Base-by-base conservation (phyloP, 1,140 invertebrate genomes). In the Ephestia elutella region DNA sequence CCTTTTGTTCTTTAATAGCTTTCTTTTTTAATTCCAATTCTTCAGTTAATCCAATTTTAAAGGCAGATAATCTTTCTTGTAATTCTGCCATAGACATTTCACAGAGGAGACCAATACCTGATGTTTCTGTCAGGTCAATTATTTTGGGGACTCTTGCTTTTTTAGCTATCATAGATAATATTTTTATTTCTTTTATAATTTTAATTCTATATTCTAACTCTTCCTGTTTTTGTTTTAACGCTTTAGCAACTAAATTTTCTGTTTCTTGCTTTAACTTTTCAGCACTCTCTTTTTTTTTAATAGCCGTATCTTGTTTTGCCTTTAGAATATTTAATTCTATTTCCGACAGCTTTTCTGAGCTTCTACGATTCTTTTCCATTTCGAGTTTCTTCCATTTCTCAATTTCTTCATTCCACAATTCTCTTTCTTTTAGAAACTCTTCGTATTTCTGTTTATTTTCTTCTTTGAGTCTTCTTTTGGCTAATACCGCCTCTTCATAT, bases 21-120 rank as follows among this genome's bases (percentile, higher is more conserved):
- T 69, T 66, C 54, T 74, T 88, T 66, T 89, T 89, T 35, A 71
- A 75, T 63, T 90, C 83, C 30, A 91, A 59, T 73, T 91, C 89
- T 58, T 90, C 81, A 49, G 89, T 71, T 61, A 91, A 72, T 28
- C 79, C 71, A 11, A 90, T 82, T 77, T 89, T 90, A 49, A 90
- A 76, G 19, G 85, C 59, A 51, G 49, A 66, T 25, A 91, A 65
- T 28, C 90, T 73, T 70, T 91, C 90, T 65, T 90, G 86, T 48
- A 92, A 67, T 73, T 92, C 90, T 15, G 84, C 89, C 44, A 91
- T 86, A 4, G 90, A 91, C 91, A 92, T 92, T 82, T 92, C 90
- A 74, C 90, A 90, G 51, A 92, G 65, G 18, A 91, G 80, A 10
- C 90, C 90, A 11, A 90, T 57, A 32, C 90, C 90, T 15, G 86